A percentile compares a stretch with the other conserved stretches of the same genome.
Evolutionary conservation across 1,140 invertebrate species (phyloP).

Genomic region (Drosophila subpulchrella): DNA sequence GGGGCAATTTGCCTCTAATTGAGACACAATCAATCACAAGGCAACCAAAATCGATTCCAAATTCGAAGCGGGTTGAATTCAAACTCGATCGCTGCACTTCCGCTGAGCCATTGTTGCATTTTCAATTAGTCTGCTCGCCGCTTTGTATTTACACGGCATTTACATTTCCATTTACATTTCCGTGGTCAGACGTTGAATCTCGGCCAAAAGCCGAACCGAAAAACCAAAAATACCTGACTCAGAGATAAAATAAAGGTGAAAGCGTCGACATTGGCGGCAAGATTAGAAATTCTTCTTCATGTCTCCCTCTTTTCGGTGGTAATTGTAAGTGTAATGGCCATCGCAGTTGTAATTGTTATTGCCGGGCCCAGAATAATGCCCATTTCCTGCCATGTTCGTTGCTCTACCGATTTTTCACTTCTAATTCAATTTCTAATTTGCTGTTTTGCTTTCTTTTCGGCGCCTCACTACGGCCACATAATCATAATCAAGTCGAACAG

Average conservation of each 20-base stretch:
- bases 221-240: constrained; percentile 24
- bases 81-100: constrained; percentile 48
- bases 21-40: constrained; percentile 41
- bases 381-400: constrained; percentile 51
- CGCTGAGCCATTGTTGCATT: constrained; percentile 42
- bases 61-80: constrained; percentile 5
- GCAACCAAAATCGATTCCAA: constrained; percentile 36
- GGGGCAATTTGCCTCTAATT: constrained; percentile 44
- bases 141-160: constrained; percentile 58
- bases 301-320: constrained; percentile 22
- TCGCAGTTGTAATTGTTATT: constrained; percentile 46
- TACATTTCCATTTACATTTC: constrained; percentile 60
- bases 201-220: constrained; percentile 12
- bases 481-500: constrained; percentile 19
- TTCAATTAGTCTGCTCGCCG: constrained; percentile 62
- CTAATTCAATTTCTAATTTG: constrained; percentile 22
- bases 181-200: constrained; percentile 23
- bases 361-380: constrained; percentile 54
- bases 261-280: constrained; percentile 31
- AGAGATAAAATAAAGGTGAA: constrained; percentile 52
- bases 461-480: background rate
- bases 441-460: constrained; percentile 22
- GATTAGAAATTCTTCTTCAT: constrained; percentile 57
- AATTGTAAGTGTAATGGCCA: constrained; percentile 46
- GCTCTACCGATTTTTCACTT: constrained; percentile 9